A percentile compares a stretch with the other conserved stretches of the same genome.
Evolutionary conservation across 2,113 vertebrate species (phyloP).

Genomic region (Cyphomyrus discorhynchus): DNA sequence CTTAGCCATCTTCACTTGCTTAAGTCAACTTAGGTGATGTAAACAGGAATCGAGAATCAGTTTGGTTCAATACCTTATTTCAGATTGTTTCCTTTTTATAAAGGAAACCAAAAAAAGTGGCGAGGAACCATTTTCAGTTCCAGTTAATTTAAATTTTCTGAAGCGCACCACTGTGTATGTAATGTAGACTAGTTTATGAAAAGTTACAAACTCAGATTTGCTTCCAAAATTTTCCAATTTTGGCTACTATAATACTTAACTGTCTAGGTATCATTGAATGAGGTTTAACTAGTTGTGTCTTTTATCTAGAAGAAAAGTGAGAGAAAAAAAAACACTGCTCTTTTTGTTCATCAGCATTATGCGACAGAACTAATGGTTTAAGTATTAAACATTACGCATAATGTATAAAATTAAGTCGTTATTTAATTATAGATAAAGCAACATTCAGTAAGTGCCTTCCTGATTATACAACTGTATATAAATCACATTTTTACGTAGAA

Average conservation of each 20-base stretch:
- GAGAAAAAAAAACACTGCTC: background rate
- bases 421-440: background rate
- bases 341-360: background rate
- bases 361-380: background rate
- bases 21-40: background rate
- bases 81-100: background rate
- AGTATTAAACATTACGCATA: background rate
- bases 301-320: background rate
- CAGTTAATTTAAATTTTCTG: background rate
- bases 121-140: background rate
- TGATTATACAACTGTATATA: background rate
- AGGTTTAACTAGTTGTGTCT: background rate
- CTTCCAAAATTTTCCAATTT: background rate
- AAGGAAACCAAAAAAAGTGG: background rate
- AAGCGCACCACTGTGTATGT: background rate
- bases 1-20: background rate
- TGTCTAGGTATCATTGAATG: background rate
- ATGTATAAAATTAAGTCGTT: background rate
- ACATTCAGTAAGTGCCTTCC: background rate
- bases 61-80: background rate
- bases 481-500: background rate
- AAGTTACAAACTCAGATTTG: background rate
- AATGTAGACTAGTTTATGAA: background rate
- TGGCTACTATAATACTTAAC: background rate
- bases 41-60: background rate